A percentile compares a stretch with the other conserved stretches of the same genome.
Conservation (phyloP, 1,140 invertebrate species). For the Xylocopa sonorina region DNA sequence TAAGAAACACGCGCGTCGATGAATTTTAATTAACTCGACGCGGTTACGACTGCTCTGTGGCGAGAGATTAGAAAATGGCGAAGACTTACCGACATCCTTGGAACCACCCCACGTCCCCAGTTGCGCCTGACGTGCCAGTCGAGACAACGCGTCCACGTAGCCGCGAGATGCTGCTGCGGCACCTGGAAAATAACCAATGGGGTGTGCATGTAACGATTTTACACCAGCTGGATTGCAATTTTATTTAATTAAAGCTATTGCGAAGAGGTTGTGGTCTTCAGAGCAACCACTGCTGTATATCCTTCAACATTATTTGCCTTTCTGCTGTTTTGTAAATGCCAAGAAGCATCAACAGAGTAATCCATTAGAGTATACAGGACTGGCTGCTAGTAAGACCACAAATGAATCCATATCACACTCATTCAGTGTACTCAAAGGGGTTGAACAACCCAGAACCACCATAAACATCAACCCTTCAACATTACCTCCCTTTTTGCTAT, state of each 20-base stretch:
- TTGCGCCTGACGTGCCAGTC: slow-evolving; percentile 92
- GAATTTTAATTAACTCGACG: slow-evolving; percentile 46
- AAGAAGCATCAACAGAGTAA: too few species aligned
- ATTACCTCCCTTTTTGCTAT: too few species aligned
- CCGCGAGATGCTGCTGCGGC: slow-evolving; percentile 92
- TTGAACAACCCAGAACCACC: too few species aligned
- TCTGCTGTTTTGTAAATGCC: too few species aligned
- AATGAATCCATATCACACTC: too few species aligned
- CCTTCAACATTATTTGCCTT: too few species aligned
- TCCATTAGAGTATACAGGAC: too few species aligned
- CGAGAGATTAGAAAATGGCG: slow-evolving; percentile 17
- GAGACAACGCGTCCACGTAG: slow-evolving; percentile 93
- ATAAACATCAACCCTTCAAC: too few species aligned
- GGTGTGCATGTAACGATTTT: background rate
- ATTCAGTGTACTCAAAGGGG: too few species aligned
- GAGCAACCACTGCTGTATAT: too few species aligned
- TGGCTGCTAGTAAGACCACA: too few species aligned
- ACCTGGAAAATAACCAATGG: slow-evolving; percentile 82
- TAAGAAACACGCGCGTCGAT: slow-evolving; percentile 31
- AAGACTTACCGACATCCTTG: slow-evolving; percentile 92
- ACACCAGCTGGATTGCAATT: slow-evolving; percentile 34
- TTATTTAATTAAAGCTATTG: slow-evolving; percentile 41
- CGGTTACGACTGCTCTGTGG: background rate
- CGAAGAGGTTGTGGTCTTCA: too few species aligned
- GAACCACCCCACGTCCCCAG: slow-evolving; percentile 94